Conservation (phyloP, 2,113 vertebrate genomes). For the Aldabrachelys gigantea region DNA sequence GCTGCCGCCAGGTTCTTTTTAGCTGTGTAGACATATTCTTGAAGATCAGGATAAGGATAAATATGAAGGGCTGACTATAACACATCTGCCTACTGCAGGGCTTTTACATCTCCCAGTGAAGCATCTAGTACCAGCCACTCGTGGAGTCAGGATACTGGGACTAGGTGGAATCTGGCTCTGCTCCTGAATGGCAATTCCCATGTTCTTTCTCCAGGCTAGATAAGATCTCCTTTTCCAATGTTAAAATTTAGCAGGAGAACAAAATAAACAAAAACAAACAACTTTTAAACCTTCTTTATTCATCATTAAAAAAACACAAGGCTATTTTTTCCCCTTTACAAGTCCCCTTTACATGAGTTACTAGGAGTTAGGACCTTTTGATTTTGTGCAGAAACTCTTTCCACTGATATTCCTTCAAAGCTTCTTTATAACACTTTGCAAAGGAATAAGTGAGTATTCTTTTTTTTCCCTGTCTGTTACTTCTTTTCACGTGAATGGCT, state of each 20-base stretch:
- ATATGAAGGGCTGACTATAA: background rate
- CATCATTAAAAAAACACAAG: background rate
- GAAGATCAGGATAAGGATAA: background rate
- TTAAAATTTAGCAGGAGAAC: background rate
- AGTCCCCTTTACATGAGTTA: fast-evolving
- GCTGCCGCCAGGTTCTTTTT: background rate
- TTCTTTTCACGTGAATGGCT: conserved; percentile 38
- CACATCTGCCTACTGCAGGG: background rate
- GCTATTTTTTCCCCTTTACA: background rate
- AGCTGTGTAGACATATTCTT: background rate
- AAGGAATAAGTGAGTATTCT: background rate
- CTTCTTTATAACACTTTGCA: fast-evolving
- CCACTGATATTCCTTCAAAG: background rate
- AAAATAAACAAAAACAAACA: background rate
- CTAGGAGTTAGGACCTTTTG: background rate
- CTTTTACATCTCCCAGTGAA: background rate
- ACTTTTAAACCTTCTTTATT: background rate
- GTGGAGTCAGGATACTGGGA: background rate
- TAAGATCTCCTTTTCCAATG: background rate
- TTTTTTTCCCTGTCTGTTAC: conserved; percentile 35
- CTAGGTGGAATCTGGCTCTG: background rate
- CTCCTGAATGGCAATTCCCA: background rate
- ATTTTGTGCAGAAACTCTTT: conserved; percentile 20
- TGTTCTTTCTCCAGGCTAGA: background rate
- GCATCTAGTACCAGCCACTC: background rate